Evolutionary conservation across 2,888 invertebrate species (phyloP), one percentile per base, ranked within the genome.

Genomic region (Agrochola lota): DNA sequence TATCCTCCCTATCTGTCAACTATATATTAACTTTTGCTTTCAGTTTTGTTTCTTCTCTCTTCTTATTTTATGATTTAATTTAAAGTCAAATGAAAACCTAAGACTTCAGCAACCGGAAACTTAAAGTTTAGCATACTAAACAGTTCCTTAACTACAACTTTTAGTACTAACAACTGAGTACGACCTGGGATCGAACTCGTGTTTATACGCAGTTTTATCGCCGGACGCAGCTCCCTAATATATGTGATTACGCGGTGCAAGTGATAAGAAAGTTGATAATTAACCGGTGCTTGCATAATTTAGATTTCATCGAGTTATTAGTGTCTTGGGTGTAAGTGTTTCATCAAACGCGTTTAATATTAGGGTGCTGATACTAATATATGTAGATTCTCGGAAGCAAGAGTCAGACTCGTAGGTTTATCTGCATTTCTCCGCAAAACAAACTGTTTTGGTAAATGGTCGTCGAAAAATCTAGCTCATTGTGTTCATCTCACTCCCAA

Each of bases 171-270:
- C 70, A 62, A 70, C 49, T 46, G 35, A 52, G n/a, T 49, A 20
- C 62, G 59, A 72, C 63, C 71, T 77, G 64, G 74, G 78, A 77
- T 69, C 74, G 73, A 80, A 87, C 82, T 83, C 60, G 71, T 84
- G 77, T 83, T 86, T 80, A 78, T 68, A 76, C 66, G 62, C 23
- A 55, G 70, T 72, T 87, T 87, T 82, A 87, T 88, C 71, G 52
- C 86, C 86, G 86, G 87, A 83, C 76, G 71, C 59, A 62, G 72
- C 74, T 68, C 64, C 77, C 78, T 85, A 80, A 88, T 84, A 66
- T n/a, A 74, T 80, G 86, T 83, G 71, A 86, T 86, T 83, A 86
- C 43, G 60, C 66, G 64, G 77, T 74, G 52, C 46, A 86, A 88
- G 83, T 81, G 77, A 81, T 80, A 87, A 83, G 84, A 81, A 80